Evolutionary conservation across 53 echinoderm and acorn worm genomes (phyloP), one percentile per base, ranked within the genome.

Genomic region (Echinometra lucunter): DNA sequence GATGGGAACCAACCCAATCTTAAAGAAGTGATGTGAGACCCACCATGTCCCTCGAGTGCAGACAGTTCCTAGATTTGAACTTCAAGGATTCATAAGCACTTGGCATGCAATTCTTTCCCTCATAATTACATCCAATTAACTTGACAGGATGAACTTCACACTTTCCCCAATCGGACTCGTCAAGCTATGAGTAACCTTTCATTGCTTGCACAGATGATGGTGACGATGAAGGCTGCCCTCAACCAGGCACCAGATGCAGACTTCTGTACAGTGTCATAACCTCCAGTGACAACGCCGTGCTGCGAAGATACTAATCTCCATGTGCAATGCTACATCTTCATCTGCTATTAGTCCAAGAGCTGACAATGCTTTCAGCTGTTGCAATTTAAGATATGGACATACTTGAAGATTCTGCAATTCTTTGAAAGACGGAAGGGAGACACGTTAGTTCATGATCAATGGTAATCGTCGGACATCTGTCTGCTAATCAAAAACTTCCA

Each of bases 71-170:
- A 38, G 18, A 78, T 72, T 30, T 72, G 18, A 85, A 49, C 53
- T 49, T 53, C 2, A 49, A 85, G 85, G 49, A 85, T 45, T 47
- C 49, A 3, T 85, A 13, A 45, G 30, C 49, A 85, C 85, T 10
- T 28, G 28, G 25, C 0, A n/a, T 10, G 49, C 10, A 28, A 28
- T 12, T 30, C 49, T 85, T 49, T 12, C 85, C 49, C 11, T 49
- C 85, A 25, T 49, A 85, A 85, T 85, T 85, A 72, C 38, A 78
- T 6, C 80, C 92, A 92, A 92, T 92, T 92, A 92, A 25, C 18
- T 34, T 57, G 56, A 42, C 92, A 91, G 92, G 92, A 92, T 92
- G 57, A 92, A 75, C 92, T 92, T 92, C 92, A 92, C 92, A 92
- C 92, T 11, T 92, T 55, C 78, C 78, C 57, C 78, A 28, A 78